Base-by-base conservation (phyloP, 1,140 invertebrate genomes). In the Tachypleus tridentatus region DNA sequence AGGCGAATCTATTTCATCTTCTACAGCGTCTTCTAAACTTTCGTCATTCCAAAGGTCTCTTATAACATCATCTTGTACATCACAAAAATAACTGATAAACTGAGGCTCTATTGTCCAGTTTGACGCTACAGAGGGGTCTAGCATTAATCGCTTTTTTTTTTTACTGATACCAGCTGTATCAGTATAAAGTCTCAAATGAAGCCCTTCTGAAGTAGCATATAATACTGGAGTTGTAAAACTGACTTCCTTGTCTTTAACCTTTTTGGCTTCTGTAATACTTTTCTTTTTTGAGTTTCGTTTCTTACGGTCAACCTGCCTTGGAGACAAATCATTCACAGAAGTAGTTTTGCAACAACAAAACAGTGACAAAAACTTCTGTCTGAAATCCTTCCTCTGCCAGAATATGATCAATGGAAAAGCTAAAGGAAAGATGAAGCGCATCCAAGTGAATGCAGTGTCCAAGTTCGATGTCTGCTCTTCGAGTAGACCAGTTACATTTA, bases 71-170 rank as follows among this genome's bases (percentile, higher is more conserved):
- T 5, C 47, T 8, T 64, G 51, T 6, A 70, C 51, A 62, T 72
- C 70, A 51, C 71, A 72, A n/a, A 71, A 64, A 8, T 72, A 69
- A 57, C 65, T 71, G 8, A 65, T 49, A 49, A 69, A 71, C 9
- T 60, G 64, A 1, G 71, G 70, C 5, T 68, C 57, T 51, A 59
- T n/a, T 3, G 63, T 51, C 61, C 52, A 62, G 4, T 59, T 51
- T 7, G 49, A 4, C 51, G 65, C 56, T 49, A 11, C 9, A 51
- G 49, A 52, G 7, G 9, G 47, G 8, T 49, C n/a, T 3, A 47
- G 49, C 6, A 51, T 48, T 4, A 29, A 7, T 4, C 9, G 8
- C 3, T 56, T 10, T 7, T 5, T 29, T 47, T 54, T 50, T 8
- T 48, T 5, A 1, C 48, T 9, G 7, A 52, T 4, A 5, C 58